These are phyloP conservation scores for Plodia interpunctella DNA, from an alignment of 1,140 invertebrate species.

Conservation along the genomic window DNA sequence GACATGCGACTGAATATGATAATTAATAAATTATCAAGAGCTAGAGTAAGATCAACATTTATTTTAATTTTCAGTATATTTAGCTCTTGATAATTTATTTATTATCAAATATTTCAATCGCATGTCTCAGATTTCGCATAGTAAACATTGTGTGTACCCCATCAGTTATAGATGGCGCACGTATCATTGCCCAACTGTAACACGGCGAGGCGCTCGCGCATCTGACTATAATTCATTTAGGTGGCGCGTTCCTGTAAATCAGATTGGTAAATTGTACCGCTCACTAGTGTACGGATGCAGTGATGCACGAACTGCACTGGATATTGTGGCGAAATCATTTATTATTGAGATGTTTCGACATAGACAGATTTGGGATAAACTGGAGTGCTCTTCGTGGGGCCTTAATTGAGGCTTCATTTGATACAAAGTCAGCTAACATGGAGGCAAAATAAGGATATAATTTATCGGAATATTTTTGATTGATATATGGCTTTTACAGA, in stretches of 20 bases:
- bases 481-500: no score
- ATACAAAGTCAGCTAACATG: background rate
- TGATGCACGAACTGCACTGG: conserved; percentile 48
- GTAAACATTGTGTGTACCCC: background rate
- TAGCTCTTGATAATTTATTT: background rate
- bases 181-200: conserved; percentile 7
- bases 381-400: background rate
- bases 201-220: conserved; percentile 20
- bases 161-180: background rate
- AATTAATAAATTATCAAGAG: no score
- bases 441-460: background rate
- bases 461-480: no score
- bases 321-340: conserved; percentile 4
- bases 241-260: conserved; percentile 41
- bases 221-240: conserved; percentile 33
- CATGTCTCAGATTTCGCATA: background rate
- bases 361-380: background rate
- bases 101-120: background rate
- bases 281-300: conserved; percentile 42
- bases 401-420: conserved; percentile 1
- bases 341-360: background rate
- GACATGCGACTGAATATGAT: no score
- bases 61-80: background rate
- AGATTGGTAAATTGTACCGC: conserved; percentile 54
- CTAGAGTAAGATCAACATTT: no score